phyloP scores from a whole-genome alignment of 2,113 vertebrate species.

The Fregata magnificens region DNA sequence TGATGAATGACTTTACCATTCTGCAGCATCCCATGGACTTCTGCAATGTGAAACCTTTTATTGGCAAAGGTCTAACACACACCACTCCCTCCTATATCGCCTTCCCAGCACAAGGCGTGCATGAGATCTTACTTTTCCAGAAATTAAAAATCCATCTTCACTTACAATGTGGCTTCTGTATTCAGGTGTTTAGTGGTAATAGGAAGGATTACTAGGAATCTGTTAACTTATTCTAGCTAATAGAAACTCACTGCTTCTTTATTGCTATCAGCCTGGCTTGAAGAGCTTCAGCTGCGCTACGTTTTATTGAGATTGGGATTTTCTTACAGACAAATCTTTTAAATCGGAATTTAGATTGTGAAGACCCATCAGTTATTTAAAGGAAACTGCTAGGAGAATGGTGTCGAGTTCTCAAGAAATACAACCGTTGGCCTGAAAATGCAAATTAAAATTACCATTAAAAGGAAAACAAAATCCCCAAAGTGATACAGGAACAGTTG shows the following conservation, averaged over 20 bases:
- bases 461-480: neutral
- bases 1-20: slow-evolving; percentile 73
- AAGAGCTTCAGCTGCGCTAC: neutral
- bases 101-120: neutral
- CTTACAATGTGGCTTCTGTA: neutral
- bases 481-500: neutral
- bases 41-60: slow-evolving; percentile 12
- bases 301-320: slow-evolving; percentile 15
- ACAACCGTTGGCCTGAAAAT: neutral
- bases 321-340: slow-evolving; percentile 34
- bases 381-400: neutral
- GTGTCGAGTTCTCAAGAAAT: slow-evolving; percentile 8
- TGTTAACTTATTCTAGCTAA: neutral
- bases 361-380: slow-evolving; percentile 34
- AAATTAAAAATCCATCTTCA: neutral
- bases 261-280: neutral
- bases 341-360: slow-evolving; percentile 35
- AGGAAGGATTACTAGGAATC: neutral
- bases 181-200: neutral
- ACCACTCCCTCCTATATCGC: neutral
- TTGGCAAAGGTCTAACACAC: neutral
- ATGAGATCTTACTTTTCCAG: neutral
- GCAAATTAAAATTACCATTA: neutral
- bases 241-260: neutral
- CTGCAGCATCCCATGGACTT: slow-evolving; percentile 40